Evolutionary conservation across 1,140 invertebrate species (phyloP).

Genomic region (Drosophila rhopaloa): DNA sequence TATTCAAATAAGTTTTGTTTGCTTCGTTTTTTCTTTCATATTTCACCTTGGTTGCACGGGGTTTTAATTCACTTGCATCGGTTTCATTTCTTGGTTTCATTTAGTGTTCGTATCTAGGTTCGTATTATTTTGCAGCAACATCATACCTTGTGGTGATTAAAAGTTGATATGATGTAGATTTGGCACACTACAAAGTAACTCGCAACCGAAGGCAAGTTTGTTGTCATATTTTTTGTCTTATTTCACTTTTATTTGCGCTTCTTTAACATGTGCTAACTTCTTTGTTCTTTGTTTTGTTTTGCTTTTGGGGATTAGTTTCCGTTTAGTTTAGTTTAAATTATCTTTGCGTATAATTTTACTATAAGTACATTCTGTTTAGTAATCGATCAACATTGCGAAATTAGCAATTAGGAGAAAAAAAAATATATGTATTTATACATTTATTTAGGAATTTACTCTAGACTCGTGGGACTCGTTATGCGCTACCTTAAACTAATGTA

Average conservation of each 20-base stretch:
- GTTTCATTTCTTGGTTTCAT: constrained; percentile 15
- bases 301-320: constrained; percentile 15
- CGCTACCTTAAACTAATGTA: constrained; percentile 75
- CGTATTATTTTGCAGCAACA: constrained; percentile 46
- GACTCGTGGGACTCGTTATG: constrained; percentile 56
- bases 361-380: constrained; percentile 44
- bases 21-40: constrained; percentile 38
- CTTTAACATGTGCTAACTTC: constrained; percentile 74
- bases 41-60: constrained; percentile 75
- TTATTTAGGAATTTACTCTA: constrained; percentile 49
- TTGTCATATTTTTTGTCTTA: constrained; percentile 26
- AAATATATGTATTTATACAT: constrained; percentile 38
- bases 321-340: constrained; percentile 45
- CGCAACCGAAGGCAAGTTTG: constrained; percentile 33
- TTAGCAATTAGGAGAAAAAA: constrained; percentile 52
- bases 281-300: constrained; percentile 32
- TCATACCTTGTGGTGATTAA: constrained; percentile 64
- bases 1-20: constrained; percentile 47
- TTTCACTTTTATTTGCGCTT: constrained; percentile 55
- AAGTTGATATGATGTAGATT: constrained; percentile 70
- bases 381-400: constrained; percentile 45
- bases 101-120: constrained; percentile 21
- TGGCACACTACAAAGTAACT: constrained; percentile 66
- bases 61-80: constrained; percentile 19
- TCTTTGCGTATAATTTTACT: constrained; percentile 51